Evolutionary conservation across 2,888 invertebrate species (phyloP).

Genomic region (Ypsolopha scabrella): DNA sequence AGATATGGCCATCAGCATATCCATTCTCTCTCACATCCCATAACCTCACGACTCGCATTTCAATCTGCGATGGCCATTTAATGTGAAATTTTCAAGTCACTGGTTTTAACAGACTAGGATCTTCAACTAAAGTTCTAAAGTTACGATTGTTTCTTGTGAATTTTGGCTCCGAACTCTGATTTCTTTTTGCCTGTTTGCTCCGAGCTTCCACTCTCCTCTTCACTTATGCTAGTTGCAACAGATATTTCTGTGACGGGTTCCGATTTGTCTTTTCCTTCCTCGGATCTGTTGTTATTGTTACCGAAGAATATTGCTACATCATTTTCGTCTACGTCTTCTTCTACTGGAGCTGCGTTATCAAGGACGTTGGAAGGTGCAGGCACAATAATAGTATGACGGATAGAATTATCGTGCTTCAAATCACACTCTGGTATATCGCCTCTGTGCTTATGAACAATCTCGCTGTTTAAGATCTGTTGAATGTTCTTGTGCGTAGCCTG

Average conservation of each 20-base stretch:
- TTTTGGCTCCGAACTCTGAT: conserved; percentile 38
- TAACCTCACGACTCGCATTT: too few species aligned
- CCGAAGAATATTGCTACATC: conserved; percentile 72
- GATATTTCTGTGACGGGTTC: conserved; percentile 60
- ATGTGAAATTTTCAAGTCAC: neutral
- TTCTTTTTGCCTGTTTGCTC: conserved; percentile 22
- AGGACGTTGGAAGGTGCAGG: conserved; percentile 33
- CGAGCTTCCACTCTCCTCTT: conserved; percentile 16
- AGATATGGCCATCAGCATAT: too few species aligned
- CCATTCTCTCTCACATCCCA: too few species aligned
- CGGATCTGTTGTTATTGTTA: conserved; percentile 19
- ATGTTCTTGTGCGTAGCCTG: conserved; percentile 31
- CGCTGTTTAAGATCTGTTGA: conserved; percentile 22
- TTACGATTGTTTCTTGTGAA: conserved; percentile 28
- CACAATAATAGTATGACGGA: conserved; percentile 48
- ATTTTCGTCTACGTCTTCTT: conserved; percentile 65
- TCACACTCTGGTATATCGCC: conserved; percentile 49
- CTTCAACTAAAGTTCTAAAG: neutral
- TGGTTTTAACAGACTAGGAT: conserved; percentile 2
- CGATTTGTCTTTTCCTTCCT: conserved; percentile 16
- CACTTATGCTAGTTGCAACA: conserved; percentile 58
- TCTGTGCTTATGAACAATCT: conserved; percentile 25
- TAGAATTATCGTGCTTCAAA: conserved; percentile 48
- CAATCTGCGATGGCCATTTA: neutral
- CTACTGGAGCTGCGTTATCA: conserved; percentile 31